phyloP scores from a whole-genome alignment of 2,797 vertebrate species.

The Tauraco hartlaubi region DNA sequence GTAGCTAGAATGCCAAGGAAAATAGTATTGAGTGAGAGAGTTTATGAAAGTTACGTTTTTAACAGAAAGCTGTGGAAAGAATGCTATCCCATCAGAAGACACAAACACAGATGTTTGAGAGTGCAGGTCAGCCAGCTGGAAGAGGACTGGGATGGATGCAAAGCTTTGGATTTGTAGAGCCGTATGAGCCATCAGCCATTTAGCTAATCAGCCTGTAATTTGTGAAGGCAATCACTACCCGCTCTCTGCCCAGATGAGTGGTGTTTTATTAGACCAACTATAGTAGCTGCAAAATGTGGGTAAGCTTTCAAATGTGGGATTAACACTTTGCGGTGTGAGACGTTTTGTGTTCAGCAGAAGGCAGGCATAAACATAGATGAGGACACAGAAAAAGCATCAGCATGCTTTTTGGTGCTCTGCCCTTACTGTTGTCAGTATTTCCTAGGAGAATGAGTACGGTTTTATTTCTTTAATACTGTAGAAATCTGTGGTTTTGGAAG shows the following conservation, averaged over 20 bases:
- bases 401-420: neutral
- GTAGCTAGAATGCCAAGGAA: neutral
- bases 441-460: neutral
- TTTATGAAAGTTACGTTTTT: neutral
- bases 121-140: constrained; percentile 3
- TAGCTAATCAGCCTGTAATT: neutral
- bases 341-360: neutral
- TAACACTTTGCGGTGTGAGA: neutral
- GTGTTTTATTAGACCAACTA: neutral
- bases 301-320: neutral
- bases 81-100: neutral
- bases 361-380: neutral
- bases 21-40: neutral
- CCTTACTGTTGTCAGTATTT: neutral
- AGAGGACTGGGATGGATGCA: neutral
- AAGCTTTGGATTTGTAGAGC: neutral
- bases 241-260: neutral
- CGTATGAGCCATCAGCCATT: neutral
- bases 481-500: neutral
- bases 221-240: neutral
- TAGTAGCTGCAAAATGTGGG: neutral
- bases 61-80: neutral
- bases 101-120: neutral
- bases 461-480: neutral
- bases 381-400: neutral